These are phyloP conservation scores for Kryptopterus vitreolus DNA, from an alignment of 2,797 vertebrate species.

Conservation along the genomic window DNA sequence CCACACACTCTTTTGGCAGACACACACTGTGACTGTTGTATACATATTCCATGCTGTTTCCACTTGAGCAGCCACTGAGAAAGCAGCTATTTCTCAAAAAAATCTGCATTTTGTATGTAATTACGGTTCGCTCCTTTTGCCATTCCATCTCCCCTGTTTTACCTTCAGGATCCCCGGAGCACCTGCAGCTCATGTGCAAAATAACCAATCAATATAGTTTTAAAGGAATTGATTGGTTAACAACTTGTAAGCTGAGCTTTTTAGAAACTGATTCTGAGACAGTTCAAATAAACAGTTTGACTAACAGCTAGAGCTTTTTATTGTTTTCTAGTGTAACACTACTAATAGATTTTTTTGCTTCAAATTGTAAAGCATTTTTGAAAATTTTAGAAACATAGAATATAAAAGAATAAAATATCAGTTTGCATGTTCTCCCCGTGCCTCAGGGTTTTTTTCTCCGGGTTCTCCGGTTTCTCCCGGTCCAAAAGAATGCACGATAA, in stretches of 20 bases:
- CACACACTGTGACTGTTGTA: neutral
- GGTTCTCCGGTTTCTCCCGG: no score
- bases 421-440: no score
- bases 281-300: neutral
- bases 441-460: no score
- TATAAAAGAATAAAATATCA: no score
- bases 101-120: conserved; percentile 4
- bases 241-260: neutral
- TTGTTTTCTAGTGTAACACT: neutral
- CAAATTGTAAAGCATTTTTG: no score
- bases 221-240: neutral
- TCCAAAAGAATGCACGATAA: no score
- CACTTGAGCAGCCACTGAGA: conserved; percentile 2
- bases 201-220: neutral
- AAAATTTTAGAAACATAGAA: no score
- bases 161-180: neutral
- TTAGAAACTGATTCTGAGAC: neutral
- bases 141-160: neutral
- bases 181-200: neutral
- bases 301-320: neutral
- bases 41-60: neutral
- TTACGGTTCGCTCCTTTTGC: neutral
- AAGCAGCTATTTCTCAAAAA: neutral
- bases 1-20: neutral
- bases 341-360: neutral